Percentiles rank a stretch among this genome's conserved stretches.
Evolutionary conservation across 2,888 invertebrate species (phyloP).

Genomic region (Caenorhabditis virilis): DNA sequence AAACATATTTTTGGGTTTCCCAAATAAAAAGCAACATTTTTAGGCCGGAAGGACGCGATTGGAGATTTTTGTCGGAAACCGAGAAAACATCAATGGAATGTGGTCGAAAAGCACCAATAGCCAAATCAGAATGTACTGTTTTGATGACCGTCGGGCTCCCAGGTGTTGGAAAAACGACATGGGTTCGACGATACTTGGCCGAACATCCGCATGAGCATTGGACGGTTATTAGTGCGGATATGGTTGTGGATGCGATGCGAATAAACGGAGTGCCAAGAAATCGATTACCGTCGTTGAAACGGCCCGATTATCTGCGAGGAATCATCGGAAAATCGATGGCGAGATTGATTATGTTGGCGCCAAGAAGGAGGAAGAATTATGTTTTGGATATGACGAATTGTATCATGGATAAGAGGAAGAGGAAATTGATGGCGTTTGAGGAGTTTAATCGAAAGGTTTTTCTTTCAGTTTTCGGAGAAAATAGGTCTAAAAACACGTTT

Average conservation of each 20-base stretch:
- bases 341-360: constrained; percentile 63
- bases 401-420: constrained; percentile 92
- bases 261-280: constrained; percentile 86
- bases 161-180: constrained; percentile 88
- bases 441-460: constrained; percentile 46
- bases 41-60: too few relatives aligned
- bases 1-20: too few relatives aligned
- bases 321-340: constrained; percentile 80
- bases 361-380: constrained; percentile 80
- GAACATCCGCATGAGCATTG: constrained; percentile 81
- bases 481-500: too few relatives aligned
- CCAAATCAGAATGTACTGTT: constrained; percentile 65
- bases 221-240: constrained; percentile 85
- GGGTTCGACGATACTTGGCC: constrained; percentile 78
- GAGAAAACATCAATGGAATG: constrained; percentile 33
- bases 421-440: constrained; percentile 88
- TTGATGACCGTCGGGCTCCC: constrained; percentile 80
- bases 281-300: constrained; percentile 56
- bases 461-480: too few relatives aligned
- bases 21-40: too few relatives aligned
- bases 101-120: constrained; percentile 50
- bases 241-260: constrained; percentile 89
- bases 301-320: constrained; percentile 87
- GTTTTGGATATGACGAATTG: constrained; percentile 98
- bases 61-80: constrained; percentile 40